Evolutionary conservation across 2,888 invertebrate species (phyloP).

Genomic region (Dynastes hyllus): DNA sequence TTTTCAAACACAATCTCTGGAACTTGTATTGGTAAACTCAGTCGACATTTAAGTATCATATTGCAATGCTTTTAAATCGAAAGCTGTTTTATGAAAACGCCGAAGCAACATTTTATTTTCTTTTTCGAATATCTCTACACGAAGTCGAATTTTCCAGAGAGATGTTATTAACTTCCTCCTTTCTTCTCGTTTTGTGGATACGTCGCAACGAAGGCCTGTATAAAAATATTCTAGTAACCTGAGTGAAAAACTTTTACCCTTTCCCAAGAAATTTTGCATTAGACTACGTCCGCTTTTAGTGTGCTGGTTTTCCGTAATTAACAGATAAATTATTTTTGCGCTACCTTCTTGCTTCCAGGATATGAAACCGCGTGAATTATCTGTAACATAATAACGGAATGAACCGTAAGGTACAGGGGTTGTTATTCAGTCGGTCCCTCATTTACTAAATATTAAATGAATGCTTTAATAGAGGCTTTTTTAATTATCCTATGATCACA

Average conservation of each 20-base stretch:
- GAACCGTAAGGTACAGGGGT: slow-evolving; percentile 41
- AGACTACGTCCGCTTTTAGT: slow-evolving; percentile 3
- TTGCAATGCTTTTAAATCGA: slow-evolving; percentile 48
- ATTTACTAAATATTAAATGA: slow-evolving; percentile 65
- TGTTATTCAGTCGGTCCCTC: slow-evolving; percentile 56
- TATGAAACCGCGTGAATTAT: slow-evolving; percentile 46
- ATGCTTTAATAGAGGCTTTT: slow-evolving; percentile 62
- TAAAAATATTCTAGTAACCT: slow-evolving; percentile 40
- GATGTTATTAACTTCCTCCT: slow-evolving; percentile 35
- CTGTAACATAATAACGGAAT: slow-evolving; percentile 40
- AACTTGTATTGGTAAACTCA: slow-evolving; percentile 45
- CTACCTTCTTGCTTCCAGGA: slow-evolving; percentile 8
- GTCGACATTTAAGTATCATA: slow-evolving; percentile 46
- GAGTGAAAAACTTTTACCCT: slow-evolving; percentile 46
- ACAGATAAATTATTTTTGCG: slow-evolving; percentile 40
- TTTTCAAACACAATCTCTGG: slow-evolving; percentile 34
- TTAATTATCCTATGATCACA: slow-evolving; percentile 61
- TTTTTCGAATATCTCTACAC: slow-evolving; percentile 26
- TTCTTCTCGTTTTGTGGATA: slow-evolving; percentile 37
- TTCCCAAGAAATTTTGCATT: slow-evolving; percentile 12
- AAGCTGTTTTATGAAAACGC: slow-evolving; percentile 38
- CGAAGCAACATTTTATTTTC: slow-evolving; percentile 31
- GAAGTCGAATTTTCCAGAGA: slow-evolving; percentile 24
- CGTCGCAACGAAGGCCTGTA: slow-evolving; percentile 38
- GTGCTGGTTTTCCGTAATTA: slow-evolving; percentile 10